Conservation (phyloP, 2,797 vertebrate genomes). For the Phrynocephalus vlangalii region DNA sequence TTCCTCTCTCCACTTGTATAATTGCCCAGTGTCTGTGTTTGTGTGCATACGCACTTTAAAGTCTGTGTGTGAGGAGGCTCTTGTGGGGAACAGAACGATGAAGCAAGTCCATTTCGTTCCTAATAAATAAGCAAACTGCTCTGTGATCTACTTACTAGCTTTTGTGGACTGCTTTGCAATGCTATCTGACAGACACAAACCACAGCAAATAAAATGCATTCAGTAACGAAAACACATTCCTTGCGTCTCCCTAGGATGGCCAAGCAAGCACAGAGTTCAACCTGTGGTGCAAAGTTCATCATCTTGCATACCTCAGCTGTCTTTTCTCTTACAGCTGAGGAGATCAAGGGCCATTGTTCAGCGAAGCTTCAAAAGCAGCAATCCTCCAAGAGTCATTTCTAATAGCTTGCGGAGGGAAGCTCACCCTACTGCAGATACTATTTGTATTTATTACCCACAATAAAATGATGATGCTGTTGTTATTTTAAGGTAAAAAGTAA, state of each 20-base stretch:
- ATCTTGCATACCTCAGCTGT: background rate
- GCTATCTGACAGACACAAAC: background rate
- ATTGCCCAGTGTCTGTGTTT: background rate
- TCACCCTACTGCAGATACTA: background rate
- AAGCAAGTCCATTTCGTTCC: background rate
- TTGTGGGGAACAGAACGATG: background rate
- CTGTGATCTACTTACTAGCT: background rate
- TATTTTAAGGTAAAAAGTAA: background rate
- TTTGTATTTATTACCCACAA: background rate
- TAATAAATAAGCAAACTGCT: background rate
- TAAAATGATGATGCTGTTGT: background rate
- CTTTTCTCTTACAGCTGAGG: background rate
- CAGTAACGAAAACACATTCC: background rate
- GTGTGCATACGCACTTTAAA: background rate
- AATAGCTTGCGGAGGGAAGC: background rate
- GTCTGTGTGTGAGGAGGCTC: background rate
- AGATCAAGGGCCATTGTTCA: background rate
- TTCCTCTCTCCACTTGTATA: background rate
- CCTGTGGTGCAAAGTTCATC: background rate
- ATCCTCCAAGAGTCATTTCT: too few relatives aligned
- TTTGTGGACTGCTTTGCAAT: background rate
- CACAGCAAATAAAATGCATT: background rate
- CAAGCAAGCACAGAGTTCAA: background rate
- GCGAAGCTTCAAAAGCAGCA: background rate
- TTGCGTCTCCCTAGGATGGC: background rate